Conservation (phyloP, 2,113 vertebrate genomes). For the Motacilla alba region DNA sequence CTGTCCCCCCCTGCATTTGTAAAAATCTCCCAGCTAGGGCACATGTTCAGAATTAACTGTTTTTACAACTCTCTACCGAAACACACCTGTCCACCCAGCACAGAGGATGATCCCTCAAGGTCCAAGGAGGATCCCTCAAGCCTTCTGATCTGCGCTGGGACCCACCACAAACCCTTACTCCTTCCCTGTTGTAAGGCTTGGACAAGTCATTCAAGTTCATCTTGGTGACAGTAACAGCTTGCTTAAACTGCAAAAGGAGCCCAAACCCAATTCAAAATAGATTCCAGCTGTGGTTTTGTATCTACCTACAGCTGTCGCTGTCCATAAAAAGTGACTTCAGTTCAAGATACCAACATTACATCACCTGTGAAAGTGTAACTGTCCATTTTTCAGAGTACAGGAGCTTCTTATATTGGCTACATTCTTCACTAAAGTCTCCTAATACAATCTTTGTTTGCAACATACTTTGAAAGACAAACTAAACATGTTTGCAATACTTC, state of each 20-base stretch:
- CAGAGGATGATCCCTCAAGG: background rate
- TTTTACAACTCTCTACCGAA: background rate
- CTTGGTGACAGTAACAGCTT: background rate
- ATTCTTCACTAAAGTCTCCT: slow-evolving; percentile 47
- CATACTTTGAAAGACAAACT: slow-evolving; percentile 31
- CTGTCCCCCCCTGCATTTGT: background rate
- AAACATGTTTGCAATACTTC: slow-evolving; percentile 1
- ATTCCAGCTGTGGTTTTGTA: background rate
- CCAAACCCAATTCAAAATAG: background rate
- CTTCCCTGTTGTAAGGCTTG: background rate
- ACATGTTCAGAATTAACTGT: background rate
- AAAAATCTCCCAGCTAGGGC: background rate
- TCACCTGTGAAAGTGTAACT: slow-evolving; percentile 55
- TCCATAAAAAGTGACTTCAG: slow-evolving; percentile 11
- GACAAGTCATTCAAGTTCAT: background rate
- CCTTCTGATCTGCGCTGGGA: fast-evolving
- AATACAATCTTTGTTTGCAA: slow-evolving; percentile 44
- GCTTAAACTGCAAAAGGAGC: background rate
- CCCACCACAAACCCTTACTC: background rate
- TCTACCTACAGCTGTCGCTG: slow-evolving; percentile 9
- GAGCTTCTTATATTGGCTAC: slow-evolving; percentile 38
- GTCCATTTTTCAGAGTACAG: slow-evolving; percentile 38
- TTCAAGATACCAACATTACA: slow-evolving; percentile 49
- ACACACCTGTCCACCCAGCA: background rate
- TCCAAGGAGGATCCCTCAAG: background rate